Evolutionary conservation across 2,113 vertebrate genomes (phyloP).

Genomic region (Eidolon helvum): DNA sequence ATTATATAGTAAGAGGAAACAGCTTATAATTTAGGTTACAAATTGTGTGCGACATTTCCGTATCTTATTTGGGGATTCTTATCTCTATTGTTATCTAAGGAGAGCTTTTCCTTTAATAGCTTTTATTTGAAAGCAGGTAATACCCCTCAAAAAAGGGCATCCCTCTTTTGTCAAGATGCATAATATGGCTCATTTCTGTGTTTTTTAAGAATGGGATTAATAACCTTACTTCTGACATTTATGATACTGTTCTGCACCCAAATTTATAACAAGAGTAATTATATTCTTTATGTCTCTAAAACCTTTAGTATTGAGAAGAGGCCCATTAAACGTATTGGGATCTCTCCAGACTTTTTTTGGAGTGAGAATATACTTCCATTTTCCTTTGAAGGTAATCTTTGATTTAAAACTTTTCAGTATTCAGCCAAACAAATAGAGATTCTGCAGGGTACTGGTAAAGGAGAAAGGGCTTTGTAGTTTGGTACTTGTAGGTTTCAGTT

Average conservation of each 20-base stretch:
- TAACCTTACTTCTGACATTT: background rate
- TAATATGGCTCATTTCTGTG: background rate
- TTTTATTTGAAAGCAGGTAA: slow-evolving; percentile 38
- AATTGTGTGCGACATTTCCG: slow-evolving; percentile 60
- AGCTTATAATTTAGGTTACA: slow-evolving; percentile 72
- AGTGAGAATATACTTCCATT: background rate
- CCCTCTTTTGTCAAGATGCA: background rate
- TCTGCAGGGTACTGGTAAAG: background rate
- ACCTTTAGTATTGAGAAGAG: background rate
- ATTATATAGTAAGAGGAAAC: slow-evolving; percentile 31
- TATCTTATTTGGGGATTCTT: slow-evolving; percentile 32
- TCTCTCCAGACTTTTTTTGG: background rate
- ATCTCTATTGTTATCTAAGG: slow-evolving; percentile 23
- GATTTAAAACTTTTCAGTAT: background rate
- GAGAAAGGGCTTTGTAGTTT: background rate
- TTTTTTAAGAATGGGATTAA: background rate
- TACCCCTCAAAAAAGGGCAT: background rate
- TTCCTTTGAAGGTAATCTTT: slow-evolving; percentile 9
- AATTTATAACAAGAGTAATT: background rate
- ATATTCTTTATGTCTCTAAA: background rate
- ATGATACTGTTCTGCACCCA: background rate
- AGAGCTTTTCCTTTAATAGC: slow-evolving; percentile 1
- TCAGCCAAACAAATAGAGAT: background rate
- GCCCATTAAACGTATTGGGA: background rate
- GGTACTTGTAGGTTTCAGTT: background rate